Evolutionary conservation across 2,888 invertebrate species (phyloP).

Genomic region (Tholera decimalis): DNA sequence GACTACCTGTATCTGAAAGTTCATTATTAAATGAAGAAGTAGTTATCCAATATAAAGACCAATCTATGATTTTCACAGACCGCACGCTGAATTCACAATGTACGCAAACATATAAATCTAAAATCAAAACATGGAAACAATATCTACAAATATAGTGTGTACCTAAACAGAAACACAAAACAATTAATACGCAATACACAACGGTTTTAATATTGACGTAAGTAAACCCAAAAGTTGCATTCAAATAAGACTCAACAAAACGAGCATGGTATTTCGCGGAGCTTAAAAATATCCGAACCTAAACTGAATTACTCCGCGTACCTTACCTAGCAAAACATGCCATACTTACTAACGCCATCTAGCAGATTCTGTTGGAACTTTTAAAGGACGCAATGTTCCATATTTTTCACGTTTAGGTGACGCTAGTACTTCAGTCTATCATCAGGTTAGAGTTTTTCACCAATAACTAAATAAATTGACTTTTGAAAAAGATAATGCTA

Average conservation of each 20-base stretch:
- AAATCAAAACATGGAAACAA: not conserved
- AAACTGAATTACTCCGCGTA: constrained; percentile 39
- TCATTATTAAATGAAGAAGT: too few relatives aligned
- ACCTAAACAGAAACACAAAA: not conserved
- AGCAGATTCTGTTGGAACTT: constrained; percentile 35
- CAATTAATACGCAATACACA: too few relatives aligned
- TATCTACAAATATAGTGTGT: not conserved
- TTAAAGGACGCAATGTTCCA: not conserved
- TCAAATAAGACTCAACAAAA: constrained; percentile 19
- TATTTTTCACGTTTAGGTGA: constrained; percentile 8
- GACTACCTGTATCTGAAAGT: too few relatives aligned
- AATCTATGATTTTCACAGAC: too few relatives aligned
- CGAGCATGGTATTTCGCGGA: constrained; percentile 13
- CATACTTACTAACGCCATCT: constrained; percentile 47
- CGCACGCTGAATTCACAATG: too few relatives aligned
- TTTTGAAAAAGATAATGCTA: too few relatives aligned
- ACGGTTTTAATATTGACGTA: too few relatives aligned
- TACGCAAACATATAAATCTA: constrained; percentile 5
- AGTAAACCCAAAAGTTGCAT: constrained; percentile 18
- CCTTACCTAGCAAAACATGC: not conserved
- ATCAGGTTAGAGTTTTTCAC: too few relatives aligned
- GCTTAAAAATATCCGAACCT: constrained; percentile 20
- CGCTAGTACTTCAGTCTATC: too few relatives aligned
- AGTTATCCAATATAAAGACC: too few relatives aligned
- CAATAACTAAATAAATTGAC: too few relatives aligned